Base-by-base conservation (phyloP, 2,888 invertebrate genomes). In the Folsomia manolachei region DNA sequence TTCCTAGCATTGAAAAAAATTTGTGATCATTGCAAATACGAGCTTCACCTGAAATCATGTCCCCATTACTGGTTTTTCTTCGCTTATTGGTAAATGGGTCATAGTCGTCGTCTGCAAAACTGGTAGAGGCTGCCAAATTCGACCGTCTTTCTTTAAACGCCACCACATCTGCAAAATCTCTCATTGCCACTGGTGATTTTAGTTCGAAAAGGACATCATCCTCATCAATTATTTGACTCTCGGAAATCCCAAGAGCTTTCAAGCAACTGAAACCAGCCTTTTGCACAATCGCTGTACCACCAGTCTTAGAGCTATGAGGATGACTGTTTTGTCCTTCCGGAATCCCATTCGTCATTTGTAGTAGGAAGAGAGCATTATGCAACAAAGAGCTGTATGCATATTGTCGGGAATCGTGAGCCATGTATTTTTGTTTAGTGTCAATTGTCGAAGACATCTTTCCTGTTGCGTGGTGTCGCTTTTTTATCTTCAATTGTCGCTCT, bases 351-450 rank as follows among this genome's bases (percentile, higher is more conserved):
- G 78, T 78, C 79, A 81, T 79, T 75, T 79, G 80, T 73, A 98
- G 86, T 14, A 98, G 85, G 83, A 97, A 98, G 84, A 95, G 89
- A 0, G 98, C 96, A 83, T 98, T 98, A 83, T 95, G 95, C 81
- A 91, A 92, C 88, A 97, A 92, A 2, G 91, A 88, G 63, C 90
- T 85, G 82, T 94, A 88, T 76, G 86, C 85, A 71, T 88, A 86
- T 82, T 84, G 83, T 76, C 86, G 82, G 73, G 86, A 81, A 68
- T 78, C 74, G 0, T 83, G 81, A 7, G 83, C 82, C 63, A 82
- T 81, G 52, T 83, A 79, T 53, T 81, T 81, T 19, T 71, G 67
- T 14, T 71, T 71, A 1, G 71, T 62, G n/a, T 75, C 76, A 62
- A 70, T 25, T 2, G 70, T 70, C 19, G 66, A 73, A 82, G 78